Evolutionary conservation across 2,888 invertebrate species (phyloP).

Genomic region (Proisotoma minuta): DNA sequence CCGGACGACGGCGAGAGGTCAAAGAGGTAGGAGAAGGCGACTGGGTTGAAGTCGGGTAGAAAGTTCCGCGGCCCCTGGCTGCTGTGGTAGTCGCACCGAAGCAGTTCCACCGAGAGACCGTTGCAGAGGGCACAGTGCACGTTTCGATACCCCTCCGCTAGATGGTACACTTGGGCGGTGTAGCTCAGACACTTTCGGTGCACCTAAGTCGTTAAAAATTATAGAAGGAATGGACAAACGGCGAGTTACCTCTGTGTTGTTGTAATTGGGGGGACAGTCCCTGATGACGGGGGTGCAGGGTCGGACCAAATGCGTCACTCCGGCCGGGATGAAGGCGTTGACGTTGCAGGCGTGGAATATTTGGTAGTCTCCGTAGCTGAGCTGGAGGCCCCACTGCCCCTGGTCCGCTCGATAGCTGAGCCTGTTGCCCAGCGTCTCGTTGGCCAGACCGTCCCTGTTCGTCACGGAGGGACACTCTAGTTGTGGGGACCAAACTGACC

Average conservation of each 20-base stretch:
- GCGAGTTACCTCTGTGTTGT: constrained; percentile 50
- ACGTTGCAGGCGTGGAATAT: constrained; percentile 51
- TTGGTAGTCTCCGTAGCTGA: constrained; percentile 43
- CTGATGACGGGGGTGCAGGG: constrained; percentile 51
- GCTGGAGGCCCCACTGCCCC: constrained; percentile 50
- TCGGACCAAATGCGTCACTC: constrained; percentile 50
- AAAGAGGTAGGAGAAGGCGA: constrained; percentile 53
- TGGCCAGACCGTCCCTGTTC: constrained; percentile 36
- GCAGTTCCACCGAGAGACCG: constrained; percentile 50
- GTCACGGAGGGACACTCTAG: constrained; percentile 51
- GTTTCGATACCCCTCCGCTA: constrained; percentile 51
- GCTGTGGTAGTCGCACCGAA: constrained; percentile 48
- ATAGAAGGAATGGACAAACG: too few species aligned
- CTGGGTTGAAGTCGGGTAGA: constrained; percentile 49
- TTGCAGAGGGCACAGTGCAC: constrained; percentile 55
- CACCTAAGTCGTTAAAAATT: constrained; percentile 31
- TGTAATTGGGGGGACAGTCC: constrained; percentile 51
- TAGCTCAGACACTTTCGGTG: constrained; percentile 51
- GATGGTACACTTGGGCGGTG: constrained; percentile 52
- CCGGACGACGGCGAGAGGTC: constrained; percentile 50
- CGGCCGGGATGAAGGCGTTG: constrained; percentile 50
- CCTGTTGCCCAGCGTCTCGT: constrained; percentile 41
- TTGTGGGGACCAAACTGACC: constrained; percentile 52
- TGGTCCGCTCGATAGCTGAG: constrained; percentile 46
- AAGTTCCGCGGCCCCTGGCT: constrained; percentile 21